Conservation (phyloP, 2,113 vertebrate genomes). For the Alexandromys fortis region DNA sequence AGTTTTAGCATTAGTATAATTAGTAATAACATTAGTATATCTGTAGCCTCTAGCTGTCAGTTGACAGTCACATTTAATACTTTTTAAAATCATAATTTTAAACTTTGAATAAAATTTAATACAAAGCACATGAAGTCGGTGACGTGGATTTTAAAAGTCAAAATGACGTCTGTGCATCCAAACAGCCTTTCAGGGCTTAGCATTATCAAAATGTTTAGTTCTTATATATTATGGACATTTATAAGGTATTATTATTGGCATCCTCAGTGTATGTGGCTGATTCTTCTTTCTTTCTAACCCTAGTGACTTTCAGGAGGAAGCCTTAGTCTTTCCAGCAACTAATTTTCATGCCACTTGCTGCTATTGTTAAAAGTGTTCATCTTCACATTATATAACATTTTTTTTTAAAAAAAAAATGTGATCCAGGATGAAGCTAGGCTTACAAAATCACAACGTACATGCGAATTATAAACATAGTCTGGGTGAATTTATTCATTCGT, state of each 20-base stretch:
- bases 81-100: background rate
- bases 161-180: background rate
- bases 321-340: slow-evolving; percentile 28
- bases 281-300: slow-evolving; percentile 53
- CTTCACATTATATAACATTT: slow-evolving; percentile 59
- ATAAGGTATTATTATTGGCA: slow-evolving; percentile 29
- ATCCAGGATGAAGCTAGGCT: slow-evolving; percentile 63
- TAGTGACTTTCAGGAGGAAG: slow-evolving; percentile 59
- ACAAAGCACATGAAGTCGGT: background rate
- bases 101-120: slow-evolving; percentile 31
- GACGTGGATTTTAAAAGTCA: slow-evolving; percentile 39
- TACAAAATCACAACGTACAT: slow-evolving; percentile 75
- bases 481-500: slow-evolving; percentile 69
- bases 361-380: slow-evolving; percentile 71
- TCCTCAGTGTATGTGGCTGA: slow-evolving; percentile 13
- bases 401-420: slow-evolving; percentile 8
- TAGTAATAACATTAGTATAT: background rate
- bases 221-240: slow-evolving; percentile 10
- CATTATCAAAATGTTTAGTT: slow-evolving; percentile 38
- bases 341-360: slow-evolving; percentile 61
- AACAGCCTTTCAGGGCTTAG: background rate
- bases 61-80: background rate
- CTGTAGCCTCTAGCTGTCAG: background rate
- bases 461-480: slow-evolving; percentile 67
- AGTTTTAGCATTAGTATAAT: background rate